These are phyloP conservation scores for Craterocephalus amniculus DNA, from an alignment of 2,797 vertebrate genomes.

Conservation along the genomic window DNA sequence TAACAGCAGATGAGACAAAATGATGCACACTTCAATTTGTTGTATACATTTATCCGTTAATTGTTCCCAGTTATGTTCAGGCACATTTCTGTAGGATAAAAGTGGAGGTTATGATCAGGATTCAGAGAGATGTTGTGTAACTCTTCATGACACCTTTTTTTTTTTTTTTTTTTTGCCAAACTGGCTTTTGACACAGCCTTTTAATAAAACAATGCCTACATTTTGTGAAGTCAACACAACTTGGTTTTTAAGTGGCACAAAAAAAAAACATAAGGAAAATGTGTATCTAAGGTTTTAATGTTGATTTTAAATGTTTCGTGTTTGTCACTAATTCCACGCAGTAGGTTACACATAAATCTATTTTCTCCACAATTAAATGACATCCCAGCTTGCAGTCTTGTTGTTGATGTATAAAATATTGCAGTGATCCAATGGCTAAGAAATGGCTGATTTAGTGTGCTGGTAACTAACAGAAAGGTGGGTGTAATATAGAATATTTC, in stretches of 20 bases:
- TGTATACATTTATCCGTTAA: background rate
- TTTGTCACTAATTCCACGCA: background rate
- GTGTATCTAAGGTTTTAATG: background rate
- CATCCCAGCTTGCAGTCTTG: background rate
- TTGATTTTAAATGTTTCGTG: background rate
- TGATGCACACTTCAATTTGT: background rate
- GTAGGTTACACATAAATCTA: background rate
- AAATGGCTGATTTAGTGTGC: background rate
- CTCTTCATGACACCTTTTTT: background rate
- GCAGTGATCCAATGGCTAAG: conserved; percentile 4
- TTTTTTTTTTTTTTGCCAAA: conserved; percentile 5
- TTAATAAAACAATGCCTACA: conserved; percentile 33
- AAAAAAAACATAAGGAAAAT: conserved; percentile 4
- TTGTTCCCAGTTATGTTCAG: background rate
- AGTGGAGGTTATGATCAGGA: background rate
- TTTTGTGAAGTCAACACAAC: conserved; percentile 4
- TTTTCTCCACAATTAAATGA: background rate
- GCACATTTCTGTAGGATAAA: conserved; percentile 1
- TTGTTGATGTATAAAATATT: background rate
- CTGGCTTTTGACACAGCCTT: conserved; percentile 22
- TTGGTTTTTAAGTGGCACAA: background rate
- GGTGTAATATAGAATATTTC: background rate
- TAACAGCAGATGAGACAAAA: conserved; percentile 4
- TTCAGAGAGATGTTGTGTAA: background rate
- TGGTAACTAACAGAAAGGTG: background rate